Evolutionary conservation across 2,113 vertebrate species (phyloP).

Genomic region (Nesoenas mayeri): DNA sequence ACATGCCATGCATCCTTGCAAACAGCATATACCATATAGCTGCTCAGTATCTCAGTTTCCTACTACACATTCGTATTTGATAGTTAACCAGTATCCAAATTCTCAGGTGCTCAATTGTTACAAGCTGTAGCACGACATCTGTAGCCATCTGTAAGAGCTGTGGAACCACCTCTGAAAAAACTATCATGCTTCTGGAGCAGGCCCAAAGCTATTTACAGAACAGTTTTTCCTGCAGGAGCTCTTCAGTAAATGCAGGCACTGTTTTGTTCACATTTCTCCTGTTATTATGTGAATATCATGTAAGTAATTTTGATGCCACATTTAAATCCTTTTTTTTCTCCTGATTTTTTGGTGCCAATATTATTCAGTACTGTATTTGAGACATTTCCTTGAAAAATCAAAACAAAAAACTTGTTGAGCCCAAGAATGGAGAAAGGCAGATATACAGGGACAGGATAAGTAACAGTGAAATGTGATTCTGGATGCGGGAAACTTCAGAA

Average conservation of each 20-base stretch:
- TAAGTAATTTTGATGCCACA: neutral
- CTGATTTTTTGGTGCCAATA: neutral
- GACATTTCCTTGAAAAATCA: neutral
- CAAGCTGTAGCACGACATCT: neutral
- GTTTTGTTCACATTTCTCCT: neutral
- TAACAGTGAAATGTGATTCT: neutral
- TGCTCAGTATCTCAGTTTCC: neutral
- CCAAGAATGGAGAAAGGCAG: neutral
- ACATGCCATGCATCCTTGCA: neutral
- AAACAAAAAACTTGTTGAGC: neutral
- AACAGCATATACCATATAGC: neutral
- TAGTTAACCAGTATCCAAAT: neutral
- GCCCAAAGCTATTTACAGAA: neutral
- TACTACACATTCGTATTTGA: neutral
- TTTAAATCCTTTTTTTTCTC: neutral
- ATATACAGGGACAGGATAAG: neutral
- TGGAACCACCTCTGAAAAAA: neutral
- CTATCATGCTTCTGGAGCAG: neutral
- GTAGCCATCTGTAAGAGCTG: neutral
- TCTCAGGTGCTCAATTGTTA: neutral
- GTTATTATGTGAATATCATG: neutral
- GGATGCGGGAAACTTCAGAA: neutral
- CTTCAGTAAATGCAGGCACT: neutral
- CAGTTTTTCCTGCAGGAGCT: rapidly evolving
- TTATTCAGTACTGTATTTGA: neutral